Conservation (phyloP, 2,888 invertebrate genomes). For the Nemapogon koenigi region DNA sequence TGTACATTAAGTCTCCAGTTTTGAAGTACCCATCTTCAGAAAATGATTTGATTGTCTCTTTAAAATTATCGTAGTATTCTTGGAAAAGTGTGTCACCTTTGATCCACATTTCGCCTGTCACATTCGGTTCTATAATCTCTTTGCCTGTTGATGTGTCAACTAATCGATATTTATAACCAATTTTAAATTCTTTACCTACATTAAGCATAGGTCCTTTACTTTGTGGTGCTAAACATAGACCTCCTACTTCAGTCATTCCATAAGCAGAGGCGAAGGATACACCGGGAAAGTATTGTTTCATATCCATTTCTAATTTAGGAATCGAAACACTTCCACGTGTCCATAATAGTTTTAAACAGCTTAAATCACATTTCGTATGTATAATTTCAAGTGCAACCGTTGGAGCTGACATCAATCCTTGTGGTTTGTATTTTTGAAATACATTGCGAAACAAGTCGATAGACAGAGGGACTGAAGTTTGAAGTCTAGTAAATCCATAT, state of each 20-base stretch:
- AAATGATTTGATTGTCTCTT: neutral
- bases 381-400: neutral
- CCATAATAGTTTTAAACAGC: neutral
- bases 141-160: neutral
- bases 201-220: neutral
- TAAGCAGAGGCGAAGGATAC: conserved; percentile 1
- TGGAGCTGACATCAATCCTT: neutral
- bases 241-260: conserved; percentile 1
- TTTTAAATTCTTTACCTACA: neutral
- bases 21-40: neutral
- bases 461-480: neutral
- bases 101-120: neutral
- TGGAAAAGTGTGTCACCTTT: neutral
- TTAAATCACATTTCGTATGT: conserved; percentile 1
- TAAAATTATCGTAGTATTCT: conserved; percentile 1
- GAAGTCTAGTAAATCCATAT: neutral
- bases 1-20: conserved; percentile 6
- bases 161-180: neutral
- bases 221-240: neutral
- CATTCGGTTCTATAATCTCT: neutral
- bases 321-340: neutral
- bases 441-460: neutral
- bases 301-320: neutral
- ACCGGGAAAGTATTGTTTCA: neutral
- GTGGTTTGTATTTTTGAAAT: neutral